Base-by-base conservation (phyloP, 1,140 invertebrate species). In the Coptotermes formosanus region DNA sequence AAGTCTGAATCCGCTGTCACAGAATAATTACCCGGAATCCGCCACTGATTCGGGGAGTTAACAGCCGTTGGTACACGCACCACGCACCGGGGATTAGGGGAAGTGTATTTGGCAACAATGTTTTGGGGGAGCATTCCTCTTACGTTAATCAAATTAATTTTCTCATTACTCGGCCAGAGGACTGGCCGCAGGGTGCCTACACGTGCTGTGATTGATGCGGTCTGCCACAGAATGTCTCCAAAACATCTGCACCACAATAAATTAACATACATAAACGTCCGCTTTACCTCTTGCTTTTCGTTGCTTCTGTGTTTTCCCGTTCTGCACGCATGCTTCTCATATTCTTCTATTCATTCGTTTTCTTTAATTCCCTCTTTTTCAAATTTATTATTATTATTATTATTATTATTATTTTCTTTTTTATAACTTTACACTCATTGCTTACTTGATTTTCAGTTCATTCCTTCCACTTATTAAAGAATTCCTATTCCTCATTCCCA, bases 121-220 rank as follows among this genome's bases (percentile, higher is more conserved):
- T 64, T 8, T 7, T 2, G 45, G 45, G 45, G 45, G 45, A 48
- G 64, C 64, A 75, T 75, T 75, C 64, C n/a, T 75, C n/a, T 25
- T 75, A 75, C 64, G 64, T n/a, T 25, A 75, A 75, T 75, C 25
- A 75, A 75, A 75, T 75, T 75, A 75, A 75, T 75, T 75, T 75
- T 75, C 64, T 75, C 64, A 30, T 75, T 75, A 75, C n/a, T 25
- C 30, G 64, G n/a, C 64, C 64, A 75, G 25, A 75, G 64, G 64
- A 30, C 64, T 4, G n/a, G 2, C 64, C 64, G 25, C 7, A 64
- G 19, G 59, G 59, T 8, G 21, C 14, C 7, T 7, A 3, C 14
- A 64, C 16, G 59, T 19, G 4, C 9, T 1, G 59, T 23, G 64
- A 75, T 75, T 75, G 64, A 75, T 75, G 64, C 64, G 4, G 64